Evolutionary conservation across 2,888 invertebrate genomes (phyloP).

Genomic region (Melitaea athalia): DNA sequence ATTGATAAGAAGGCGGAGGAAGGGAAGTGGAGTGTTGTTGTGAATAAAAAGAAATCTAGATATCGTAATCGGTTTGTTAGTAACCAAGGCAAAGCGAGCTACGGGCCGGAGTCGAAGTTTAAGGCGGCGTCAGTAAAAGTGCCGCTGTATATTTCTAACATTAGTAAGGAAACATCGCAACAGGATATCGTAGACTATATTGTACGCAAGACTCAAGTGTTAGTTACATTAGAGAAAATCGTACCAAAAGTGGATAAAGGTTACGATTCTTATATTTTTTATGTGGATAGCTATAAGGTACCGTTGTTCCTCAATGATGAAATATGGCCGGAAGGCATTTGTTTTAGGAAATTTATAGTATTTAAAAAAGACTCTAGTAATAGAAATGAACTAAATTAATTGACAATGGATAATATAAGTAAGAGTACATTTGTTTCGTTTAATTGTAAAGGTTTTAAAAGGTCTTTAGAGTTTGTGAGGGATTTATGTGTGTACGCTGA

Average conservation of each 20-base stretch:
- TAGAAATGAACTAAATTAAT: no score
- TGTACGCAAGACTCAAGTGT: constrained; percentile 11
- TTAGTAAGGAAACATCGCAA: constrained; percentile 13
- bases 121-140: constrained; percentile 20
- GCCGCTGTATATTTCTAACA: constrained; percentile 23
- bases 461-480: neutral
- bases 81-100: constrained; percentile 1
- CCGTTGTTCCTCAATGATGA: constrained; percentile 23
- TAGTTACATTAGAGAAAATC: constrained; percentile 17
- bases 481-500: neutral
- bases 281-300: constrained; percentile 26
- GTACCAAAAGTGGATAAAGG: constrained; percentile 9
- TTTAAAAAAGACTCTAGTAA: constrained; percentile 3
- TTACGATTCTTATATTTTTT: constrained; percentile 32
- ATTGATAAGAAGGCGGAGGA: neutral
- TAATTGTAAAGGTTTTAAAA: neutral
- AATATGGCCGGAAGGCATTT: constrained; percentile 15
- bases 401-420: neutral
- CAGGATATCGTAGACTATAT: constrained; percentile 22
- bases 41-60: constrained; percentile 5
- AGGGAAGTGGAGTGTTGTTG: constrained; percentile 1
- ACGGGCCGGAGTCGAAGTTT: constrained; percentile 9
- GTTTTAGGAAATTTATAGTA: constrained; percentile 13
- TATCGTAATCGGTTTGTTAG: constrained; percentile 16
- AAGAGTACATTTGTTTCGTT: neutral